phyloP scores from a whole-genome alignment of 2,888 invertebrate genomes.

The Exocentrus adspersus region DNA sequence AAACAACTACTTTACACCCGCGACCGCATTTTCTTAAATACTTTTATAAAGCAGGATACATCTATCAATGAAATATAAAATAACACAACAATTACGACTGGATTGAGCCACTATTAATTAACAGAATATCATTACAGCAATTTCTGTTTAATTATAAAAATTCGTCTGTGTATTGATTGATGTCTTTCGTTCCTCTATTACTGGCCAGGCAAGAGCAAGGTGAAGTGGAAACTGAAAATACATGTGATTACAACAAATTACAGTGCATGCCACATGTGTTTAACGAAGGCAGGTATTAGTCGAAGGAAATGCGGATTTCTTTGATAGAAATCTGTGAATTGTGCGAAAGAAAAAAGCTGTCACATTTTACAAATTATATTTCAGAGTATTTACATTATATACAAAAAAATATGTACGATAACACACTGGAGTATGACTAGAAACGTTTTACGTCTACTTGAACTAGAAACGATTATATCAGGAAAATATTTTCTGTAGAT shows the following conservation, averaged over 20 bases:
- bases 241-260: slow-evolving; percentile 16
- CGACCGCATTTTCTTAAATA: slow-evolving; percentile 21
- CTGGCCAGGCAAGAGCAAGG: not conserved
- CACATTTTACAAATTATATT: no score
- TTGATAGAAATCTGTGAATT: no score
- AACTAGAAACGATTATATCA: no score
- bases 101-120: not conserved
- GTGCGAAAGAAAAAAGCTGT: no score
- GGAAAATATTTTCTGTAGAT: not conserved
- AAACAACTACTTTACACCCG: not conserved
- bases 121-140: slow-evolving; percentile 8
- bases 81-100: no score
- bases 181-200: slow-evolving; percentile 22
- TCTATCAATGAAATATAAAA: no score
- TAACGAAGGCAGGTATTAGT: not conserved
- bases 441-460: no score
- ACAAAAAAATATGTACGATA: no score
- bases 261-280: not conserved
- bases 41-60: slow-evolving; percentile 5
- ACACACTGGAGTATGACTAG: no score
- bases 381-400: no score
- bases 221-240: no score
- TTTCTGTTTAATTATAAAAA: slow-evolving; percentile 1
- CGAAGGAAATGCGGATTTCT: not conserved
- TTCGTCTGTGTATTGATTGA: slow-evolving; percentile 18